Evolutionary conservation across 2,888 invertebrate genomes (phyloP), one percentile per base, ranked within the genome.

Genomic region (Elaeidobius kamerunicus): DNA sequence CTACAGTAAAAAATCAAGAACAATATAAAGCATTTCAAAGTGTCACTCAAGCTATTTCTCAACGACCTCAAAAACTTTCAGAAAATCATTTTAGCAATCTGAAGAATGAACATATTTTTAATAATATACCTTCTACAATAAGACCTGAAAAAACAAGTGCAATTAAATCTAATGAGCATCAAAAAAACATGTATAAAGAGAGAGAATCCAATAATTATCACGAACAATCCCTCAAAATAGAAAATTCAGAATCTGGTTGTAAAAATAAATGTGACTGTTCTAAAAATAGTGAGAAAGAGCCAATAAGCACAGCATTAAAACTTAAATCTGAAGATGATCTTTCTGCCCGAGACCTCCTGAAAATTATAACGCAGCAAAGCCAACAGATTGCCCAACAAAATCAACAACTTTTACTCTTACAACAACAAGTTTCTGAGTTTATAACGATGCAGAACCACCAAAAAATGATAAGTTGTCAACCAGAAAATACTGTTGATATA

Each of bases 281-380:
- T 17, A 43, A 30, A 15, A 61, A 59, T 14, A 36, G 39, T 20
- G 14, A 23, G 27, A 39, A 35, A 7, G n/a, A 50, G 11, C 7
- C 16, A 38, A 39, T 49, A 18, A 38, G 42, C 9, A 52, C 39
- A n/a, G 47, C 55, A 17, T n/a, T 55, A 45, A 47, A 57, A 43
- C 39, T 32, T 2, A 59, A 45, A 50, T 18, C 40, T 28, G 59
- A 58, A 59, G 75, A 76, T 39, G 79, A 80, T 63, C 78, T 80
- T 7, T 78, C 79, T 16, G 77, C 80, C 16, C 73, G 75, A 48
- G 82, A 84, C 64, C 69, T 85, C 44, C 75, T 84, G 55, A 78
- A 81, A 66, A 79, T 85, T 52, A 82, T 85, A 35, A 80, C 83
- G 3, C 63, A 63, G 39, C 85, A 85, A 68, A 85, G 81, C 70